Conservation (phyloP, 2,888 invertebrate genomes). For the Melanostoma scalare region DNA sequence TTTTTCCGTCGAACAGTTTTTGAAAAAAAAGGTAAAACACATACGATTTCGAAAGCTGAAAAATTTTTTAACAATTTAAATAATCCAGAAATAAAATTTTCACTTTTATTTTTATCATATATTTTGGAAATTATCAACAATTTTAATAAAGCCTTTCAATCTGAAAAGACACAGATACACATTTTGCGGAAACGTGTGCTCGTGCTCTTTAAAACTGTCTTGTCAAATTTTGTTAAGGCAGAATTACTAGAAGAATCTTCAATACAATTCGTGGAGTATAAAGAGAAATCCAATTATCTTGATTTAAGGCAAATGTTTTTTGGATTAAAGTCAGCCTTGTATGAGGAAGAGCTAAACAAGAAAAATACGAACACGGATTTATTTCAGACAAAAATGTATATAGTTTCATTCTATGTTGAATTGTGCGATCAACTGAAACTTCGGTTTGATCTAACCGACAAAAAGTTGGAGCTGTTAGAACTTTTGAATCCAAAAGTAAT, state of each 20-base stretch:
- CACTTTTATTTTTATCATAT: conserved; percentile 24
- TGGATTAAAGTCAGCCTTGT: conserved; percentile 3
- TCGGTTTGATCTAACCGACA: conserved; percentile 20
- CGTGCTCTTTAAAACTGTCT: conserved; percentile 10
- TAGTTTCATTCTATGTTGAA: conserved; percentile 17
- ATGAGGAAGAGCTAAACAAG: conserved; percentile 21
- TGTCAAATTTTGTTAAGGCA: conserved; percentile 20
- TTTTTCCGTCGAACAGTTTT: conserved; percentile 30
- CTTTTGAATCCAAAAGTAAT: conserved; percentile 16
- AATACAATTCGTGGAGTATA: conserved; percentile 1
- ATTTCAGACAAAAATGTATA: conserved; percentile 10
- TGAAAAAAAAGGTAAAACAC: conserved; percentile 27
- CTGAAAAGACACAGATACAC: conserved; percentile 32
- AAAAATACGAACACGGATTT: conserved; percentile 7
- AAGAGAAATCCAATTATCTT: conserved; percentile 21
- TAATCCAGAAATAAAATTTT: conserved; percentile 18
- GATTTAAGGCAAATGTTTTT: conserved; percentile 34
- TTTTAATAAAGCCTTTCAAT: conserved; percentile 27
- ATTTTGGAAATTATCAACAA: conserved; percentile 32
- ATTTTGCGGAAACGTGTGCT: conserved; percentile 27
- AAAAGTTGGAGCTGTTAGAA: conserved; percentile 13
- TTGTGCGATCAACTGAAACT: conserved; percentile 20
- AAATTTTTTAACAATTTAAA: conserved; percentile 20
- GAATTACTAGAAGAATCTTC: conserved; percentile 17
- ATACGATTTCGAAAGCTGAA: not conserved